Evolutionary conservation across 2,113 vertebrate species (phyloP).

Genomic region (Oryzias woworae): DNA sequence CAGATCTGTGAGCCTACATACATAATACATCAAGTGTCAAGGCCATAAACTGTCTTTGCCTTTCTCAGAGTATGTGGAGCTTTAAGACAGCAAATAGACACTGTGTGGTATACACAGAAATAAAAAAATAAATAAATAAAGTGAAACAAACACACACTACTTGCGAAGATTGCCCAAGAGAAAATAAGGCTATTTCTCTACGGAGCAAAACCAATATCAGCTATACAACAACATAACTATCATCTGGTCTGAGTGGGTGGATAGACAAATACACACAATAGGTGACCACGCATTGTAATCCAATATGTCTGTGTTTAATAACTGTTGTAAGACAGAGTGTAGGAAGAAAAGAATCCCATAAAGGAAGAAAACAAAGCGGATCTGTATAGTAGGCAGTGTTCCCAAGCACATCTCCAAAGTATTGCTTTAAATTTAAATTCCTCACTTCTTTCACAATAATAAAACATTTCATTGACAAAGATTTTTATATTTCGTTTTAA

Average conservation of each 20-base stretch:
- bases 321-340: neutral
- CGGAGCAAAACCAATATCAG: slow-evolving; percentile 16
- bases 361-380: no score
- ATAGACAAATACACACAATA: neutral
- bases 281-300: neutral
- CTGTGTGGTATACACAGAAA: slow-evolving; percentile 2
- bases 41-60: slow-evolving; percentile 34
- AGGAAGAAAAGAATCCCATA: no score
- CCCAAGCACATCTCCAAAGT: no score
- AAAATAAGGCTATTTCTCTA: slow-evolving; percentile 32
- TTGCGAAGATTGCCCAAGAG: slow-evolving; percentile 12
- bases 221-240: slow-evolving; percentile 4
- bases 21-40: slow-evolving; percentile 57
- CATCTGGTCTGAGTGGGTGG: slow-evolving; percentile 4
- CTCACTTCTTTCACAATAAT: no score
- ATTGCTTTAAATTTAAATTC: no score
- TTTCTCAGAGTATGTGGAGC: neutral
- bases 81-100: neutral
- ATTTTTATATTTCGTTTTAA: no score
- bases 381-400: no score
- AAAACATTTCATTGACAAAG: no score
- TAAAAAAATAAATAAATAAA: neutral
- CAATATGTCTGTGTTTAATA: neutral
- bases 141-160: neutral
- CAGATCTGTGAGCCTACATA: slow-evolving; percentile 36